These are phyloP conservation scores for Telmatochromis sp. DNA, from an alignment of 2,113 vertebrate species.

Conservation along the genomic window DNA sequence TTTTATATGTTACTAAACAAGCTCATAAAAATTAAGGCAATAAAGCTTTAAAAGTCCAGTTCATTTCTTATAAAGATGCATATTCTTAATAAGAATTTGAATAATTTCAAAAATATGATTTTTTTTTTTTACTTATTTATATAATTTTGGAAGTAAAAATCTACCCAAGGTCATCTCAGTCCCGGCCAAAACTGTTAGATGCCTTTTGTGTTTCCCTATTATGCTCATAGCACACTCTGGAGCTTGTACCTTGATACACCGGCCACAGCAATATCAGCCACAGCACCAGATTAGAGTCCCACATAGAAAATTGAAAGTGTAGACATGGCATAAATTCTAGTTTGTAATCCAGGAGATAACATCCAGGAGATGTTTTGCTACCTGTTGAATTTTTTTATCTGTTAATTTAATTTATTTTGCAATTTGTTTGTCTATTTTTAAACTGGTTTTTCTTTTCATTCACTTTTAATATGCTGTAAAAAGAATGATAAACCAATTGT, in stretches of 20 bases:
- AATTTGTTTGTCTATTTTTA: not conserved
- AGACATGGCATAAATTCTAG: not conserved
- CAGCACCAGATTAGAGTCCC: not conserved
- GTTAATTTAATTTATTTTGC: not conserved
- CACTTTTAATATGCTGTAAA: not conserved
- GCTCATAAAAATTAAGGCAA: not conserved
- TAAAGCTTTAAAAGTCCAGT: not conserved
- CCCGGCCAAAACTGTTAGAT: not conserved
- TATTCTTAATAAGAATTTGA: not conserved
- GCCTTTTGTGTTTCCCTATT: not conserved
- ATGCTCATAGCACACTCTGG: not conserved
- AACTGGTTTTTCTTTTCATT: not conserved
- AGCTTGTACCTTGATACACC: not conserved
- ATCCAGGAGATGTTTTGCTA: not conserved
- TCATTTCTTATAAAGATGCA: not conserved
- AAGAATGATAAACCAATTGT: not conserved
- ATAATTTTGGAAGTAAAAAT: not conserved
- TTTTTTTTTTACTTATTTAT: not conserved
- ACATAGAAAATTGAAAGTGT: not conserved
- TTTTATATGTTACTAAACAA: not conserved
- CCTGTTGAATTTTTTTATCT: not conserved
- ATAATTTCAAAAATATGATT: not conserved
- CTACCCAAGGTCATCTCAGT: not conserved
- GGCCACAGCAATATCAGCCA: not conserved
- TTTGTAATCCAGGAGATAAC: not conserved